A percentile compares a stretch with the other conserved stretches of the same genome.
phyloP scores from a whole-genome alignment of 2,113 vertebrate species.

The Cyphomyrus plagiostoma region DNA sequence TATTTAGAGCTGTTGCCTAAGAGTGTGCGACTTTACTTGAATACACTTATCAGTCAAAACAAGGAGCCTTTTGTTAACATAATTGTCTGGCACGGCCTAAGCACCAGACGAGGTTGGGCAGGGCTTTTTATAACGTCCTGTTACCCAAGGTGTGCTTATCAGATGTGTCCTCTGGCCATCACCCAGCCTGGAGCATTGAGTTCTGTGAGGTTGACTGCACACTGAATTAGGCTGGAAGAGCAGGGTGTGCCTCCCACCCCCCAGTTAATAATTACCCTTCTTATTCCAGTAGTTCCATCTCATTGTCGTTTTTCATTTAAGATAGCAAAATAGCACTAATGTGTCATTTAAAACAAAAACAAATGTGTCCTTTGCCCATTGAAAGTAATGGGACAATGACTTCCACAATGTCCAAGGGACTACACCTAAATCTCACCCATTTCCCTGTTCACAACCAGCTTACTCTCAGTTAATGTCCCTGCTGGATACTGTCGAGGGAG shows the following conservation, averaged over 20 bases:
- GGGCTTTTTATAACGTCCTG: neutral
- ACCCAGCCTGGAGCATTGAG: neutral
- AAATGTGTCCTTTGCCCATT: constrained; percentile 16
- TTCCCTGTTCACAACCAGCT: neutral
- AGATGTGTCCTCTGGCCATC: neutral
- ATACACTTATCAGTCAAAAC: neutral
- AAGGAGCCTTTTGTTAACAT: neutral
- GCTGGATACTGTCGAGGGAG: constrained; percentile 24
- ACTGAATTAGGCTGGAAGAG: neutral
- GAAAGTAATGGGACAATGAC: constrained; percentile 22
- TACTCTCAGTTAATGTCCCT: constrained; percentile 10
- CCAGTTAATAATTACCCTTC: neutral
- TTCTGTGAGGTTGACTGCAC: neutral
- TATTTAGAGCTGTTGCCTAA: neutral
- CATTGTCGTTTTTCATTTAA: neutral
- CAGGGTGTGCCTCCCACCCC: neutral
- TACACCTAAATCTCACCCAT: constrained; percentile 26
- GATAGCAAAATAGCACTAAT: neutral
- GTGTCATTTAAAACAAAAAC: neutral
- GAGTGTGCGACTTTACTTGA: neutral
- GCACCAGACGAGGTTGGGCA: neutral
- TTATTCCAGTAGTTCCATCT: neutral
- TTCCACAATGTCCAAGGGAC: neutral
- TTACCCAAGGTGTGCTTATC: neutral
- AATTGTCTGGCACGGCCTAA: neutral